phyloP scores from a whole-genome alignment of 2,797 vertebrate genomes.

The Pseudocheirus occidentalis region DNA sequence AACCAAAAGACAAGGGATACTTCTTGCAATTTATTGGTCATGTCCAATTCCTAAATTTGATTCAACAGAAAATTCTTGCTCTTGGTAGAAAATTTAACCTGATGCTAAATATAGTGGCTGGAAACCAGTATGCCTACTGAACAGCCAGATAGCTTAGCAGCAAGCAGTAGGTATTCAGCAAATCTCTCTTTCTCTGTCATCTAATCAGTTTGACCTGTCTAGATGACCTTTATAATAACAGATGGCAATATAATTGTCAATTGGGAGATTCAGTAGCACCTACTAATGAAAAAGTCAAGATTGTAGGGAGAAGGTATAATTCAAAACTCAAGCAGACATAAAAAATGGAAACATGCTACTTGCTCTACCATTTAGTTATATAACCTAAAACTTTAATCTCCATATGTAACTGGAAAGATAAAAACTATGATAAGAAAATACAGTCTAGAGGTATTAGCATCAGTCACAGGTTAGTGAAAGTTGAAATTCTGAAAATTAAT shows the following conservation, averaged over 20 bases:
- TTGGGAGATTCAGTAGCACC: slow-evolving; percentile 10
- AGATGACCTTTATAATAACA: not conserved
- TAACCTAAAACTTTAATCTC: not conserved
- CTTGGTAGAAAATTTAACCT: not conserved
- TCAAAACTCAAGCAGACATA: not conserved
- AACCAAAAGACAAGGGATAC: slow-evolving; percentile 17
- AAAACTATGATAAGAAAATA: not conserved
- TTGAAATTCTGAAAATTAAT: too few species aligned
- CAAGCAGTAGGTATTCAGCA: not conserved
- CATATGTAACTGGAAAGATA: not conserved
- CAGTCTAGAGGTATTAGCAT: not conserved
- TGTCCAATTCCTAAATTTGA: not conserved
- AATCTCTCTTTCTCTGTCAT: not conserved
- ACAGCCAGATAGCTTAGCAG: not conserved
- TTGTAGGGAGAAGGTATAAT: not conserved
- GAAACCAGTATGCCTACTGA: not conserved
- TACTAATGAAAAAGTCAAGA: slow-evolving; percentile 26
- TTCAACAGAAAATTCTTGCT: slow-evolving; percentile 3
- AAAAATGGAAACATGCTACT: not conserved
- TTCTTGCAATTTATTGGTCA: not conserved
- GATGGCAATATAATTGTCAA: not conserved
- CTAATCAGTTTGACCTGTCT: not conserved
- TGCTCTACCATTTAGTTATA: not conserved
- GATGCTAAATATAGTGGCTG: not conserved
- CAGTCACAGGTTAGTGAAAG: too few species aligned